Evolutionary conservation across 2,113 vertebrate genomes (phyloP).

Genomic region (Gnathonemus longibarbis): DNA sequence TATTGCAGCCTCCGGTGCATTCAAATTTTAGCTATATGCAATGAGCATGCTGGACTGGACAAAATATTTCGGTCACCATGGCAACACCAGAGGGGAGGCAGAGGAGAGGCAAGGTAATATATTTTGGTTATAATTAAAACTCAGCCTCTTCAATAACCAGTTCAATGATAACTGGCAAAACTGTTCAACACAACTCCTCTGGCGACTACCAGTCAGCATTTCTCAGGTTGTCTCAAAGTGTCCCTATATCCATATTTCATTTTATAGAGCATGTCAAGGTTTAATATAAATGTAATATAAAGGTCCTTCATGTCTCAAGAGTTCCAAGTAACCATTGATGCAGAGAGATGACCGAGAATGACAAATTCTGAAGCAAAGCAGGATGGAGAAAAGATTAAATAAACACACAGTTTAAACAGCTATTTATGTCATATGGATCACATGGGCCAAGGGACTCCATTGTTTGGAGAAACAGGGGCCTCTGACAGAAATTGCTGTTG

Average conservation of each 20-base stretch:
- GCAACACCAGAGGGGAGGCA: slow-evolving; percentile 16
- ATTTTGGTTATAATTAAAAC: slow-evolving; percentile 24
- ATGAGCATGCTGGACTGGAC: slow-evolving; percentile 19
- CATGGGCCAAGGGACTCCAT: not conserved
- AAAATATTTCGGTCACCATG: slow-evolving; percentile 27
- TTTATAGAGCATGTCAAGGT: not conserved
- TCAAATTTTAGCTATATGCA: slow-evolving; percentile 12
- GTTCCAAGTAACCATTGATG: not conserved
- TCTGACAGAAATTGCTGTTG: not conserved
- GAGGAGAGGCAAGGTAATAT: slow-evolving; percentile 8
- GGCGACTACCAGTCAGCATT: not conserved
- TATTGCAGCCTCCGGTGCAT: not conserved
- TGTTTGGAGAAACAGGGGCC: not conserved
- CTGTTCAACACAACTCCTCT: not conserved
- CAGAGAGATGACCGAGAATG: not conserved
- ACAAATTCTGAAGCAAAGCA: not conserved
- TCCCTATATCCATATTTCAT: not conserved
- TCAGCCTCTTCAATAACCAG: not conserved
- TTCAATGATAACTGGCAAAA: not conserved
- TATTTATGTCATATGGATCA: not conserved
- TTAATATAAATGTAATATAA: not conserved
- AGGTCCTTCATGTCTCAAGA: not conserved
- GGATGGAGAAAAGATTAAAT: not conserved
- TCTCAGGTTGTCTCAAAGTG: not conserved
- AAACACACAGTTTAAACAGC: slow-evolving; percentile 3